Evolutionary conservation across 1,140 invertebrate genomes (phyloP).

Genomic region (Lutraria rhynchaena): DNA sequence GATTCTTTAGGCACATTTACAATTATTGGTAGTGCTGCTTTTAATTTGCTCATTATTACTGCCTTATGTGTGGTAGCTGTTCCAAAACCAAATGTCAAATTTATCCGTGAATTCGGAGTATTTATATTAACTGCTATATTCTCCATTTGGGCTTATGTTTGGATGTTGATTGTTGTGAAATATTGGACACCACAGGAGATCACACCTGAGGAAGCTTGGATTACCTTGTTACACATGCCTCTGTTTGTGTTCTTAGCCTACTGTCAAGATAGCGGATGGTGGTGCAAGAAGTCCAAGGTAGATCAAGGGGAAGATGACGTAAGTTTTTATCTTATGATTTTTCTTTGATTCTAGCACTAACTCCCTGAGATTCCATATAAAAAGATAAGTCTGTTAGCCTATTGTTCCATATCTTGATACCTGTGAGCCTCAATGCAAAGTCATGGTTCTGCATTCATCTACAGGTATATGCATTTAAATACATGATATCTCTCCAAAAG

Average conservation of each 20-base stretch:
- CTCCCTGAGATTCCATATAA: no score
- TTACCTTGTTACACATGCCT: constrained; percentile 85
- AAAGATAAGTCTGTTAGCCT: no score
- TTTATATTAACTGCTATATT: constrained; percentile 81
- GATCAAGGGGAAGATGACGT: constrained; percentile 57
- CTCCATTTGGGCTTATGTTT: constrained; percentile 83
- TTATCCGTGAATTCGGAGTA: constrained; percentile 81
- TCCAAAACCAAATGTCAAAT: constrained; percentile 68
- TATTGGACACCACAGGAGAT: constrained; percentile 68
- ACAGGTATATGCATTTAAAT: no score
- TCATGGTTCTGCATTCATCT: no score
- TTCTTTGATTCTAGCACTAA: background rate
- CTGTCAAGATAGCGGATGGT: constrained; percentile 71
- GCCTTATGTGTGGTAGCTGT: constrained; percentile 78
- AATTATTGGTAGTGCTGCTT: constrained; percentile 84
- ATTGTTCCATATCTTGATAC: no score
- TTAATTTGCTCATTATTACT: constrained; percentile 82
- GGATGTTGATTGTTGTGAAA: constrained; percentile 77
- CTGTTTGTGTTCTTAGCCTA: constrained; percentile 80
- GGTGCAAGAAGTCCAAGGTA: constrained; percentile 62
- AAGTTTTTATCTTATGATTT: constrained; percentile 18
- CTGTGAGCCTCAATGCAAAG: no score
- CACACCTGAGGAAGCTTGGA: constrained; percentile 84
- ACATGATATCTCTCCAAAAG: no score
- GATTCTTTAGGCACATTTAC: constrained; percentile 82